phyloP scores from a whole-genome alignment of 2,113 vertebrate genomes.

The Gymnocephalus cernua region DNA sequence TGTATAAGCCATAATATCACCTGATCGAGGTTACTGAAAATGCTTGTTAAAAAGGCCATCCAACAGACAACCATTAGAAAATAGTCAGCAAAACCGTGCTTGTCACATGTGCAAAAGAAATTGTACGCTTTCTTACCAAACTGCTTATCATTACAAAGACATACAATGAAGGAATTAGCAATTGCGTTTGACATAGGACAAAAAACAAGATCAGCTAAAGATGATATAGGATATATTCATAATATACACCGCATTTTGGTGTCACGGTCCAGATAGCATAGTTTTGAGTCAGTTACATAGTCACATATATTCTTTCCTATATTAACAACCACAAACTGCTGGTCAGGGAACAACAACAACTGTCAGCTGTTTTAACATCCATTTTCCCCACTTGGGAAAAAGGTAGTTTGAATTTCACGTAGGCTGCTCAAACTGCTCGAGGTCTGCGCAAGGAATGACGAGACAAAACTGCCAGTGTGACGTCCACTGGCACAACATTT shows the following conservation, averaged over 20 bases:
- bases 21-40: constrained; percentile 57
- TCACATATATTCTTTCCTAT: constrained; percentile 35
- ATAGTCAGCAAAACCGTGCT: constrained; percentile 62
- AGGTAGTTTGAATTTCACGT: constrained; percentile 20
- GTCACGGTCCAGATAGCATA: constrained; percentile 58
- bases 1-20: constrained; percentile 24
- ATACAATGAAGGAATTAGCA: constrained; percentile 44
- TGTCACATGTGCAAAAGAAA: constrained; percentile 74
- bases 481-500: constrained; percentile 4
- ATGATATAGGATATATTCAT: constrained; percentile 66
- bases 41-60: constrained; percentile 47
- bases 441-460: constrained; percentile 34
- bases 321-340: constrained; percentile 67
- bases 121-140: constrained; percentile 17
- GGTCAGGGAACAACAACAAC: constrained; percentile 54
- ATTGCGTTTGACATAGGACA: constrained; percentile 31
- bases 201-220: constrained; percentile 47
- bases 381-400: neutral
- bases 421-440: constrained; percentile 29
- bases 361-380: constrained; percentile 20
- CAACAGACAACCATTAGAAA: constrained; percentile 16
- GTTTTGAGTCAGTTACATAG: constrained; percentile 35
- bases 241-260: constrained; percentile 72
- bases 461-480: constrained; percentile 18
- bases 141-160: constrained; percentile 29